phyloP scores from a whole-genome alignment of 2,888 invertebrate genomes.

The Exephanes ischioxanthus region DNA sequence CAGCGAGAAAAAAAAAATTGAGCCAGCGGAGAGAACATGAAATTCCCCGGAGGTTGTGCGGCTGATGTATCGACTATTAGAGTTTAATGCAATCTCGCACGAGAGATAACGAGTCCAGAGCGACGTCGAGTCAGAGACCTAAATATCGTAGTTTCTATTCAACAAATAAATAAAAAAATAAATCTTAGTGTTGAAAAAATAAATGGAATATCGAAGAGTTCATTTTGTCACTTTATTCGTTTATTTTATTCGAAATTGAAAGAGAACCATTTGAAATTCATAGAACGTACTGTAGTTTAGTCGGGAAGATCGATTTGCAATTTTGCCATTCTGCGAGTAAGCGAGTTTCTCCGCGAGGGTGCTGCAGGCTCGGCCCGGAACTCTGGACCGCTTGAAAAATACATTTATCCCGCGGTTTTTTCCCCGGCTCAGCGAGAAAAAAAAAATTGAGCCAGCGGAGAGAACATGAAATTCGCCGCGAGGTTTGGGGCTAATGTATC shows the following conservation, averaged over 20 bases:
- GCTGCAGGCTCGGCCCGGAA: constrained; percentile 68
- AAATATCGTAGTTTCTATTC: too few relatives aligned
- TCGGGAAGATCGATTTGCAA: constrained; percentile 4
- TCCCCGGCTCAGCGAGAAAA: constrained; percentile 9
- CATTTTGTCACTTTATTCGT: neutral
- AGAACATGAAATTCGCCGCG: constrained; percentile 78
- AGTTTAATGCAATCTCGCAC: too few relatives aligned
- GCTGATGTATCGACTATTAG: constrained; percentile 82
- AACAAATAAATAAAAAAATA: too few relatives aligned
- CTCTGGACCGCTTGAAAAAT: constrained; percentile 74
- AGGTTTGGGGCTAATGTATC: constrained; percentile 78
- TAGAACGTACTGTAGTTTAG: constrained; percentile 4
- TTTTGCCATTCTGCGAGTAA: neutral
- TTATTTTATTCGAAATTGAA: neutral
- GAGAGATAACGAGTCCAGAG: too few relatives aligned
- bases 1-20: constrained; percentile 20
- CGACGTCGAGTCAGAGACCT: too few relatives aligned
- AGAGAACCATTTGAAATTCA: neutral
- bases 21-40: constrained; percentile 70
- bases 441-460: constrained; percentile 61
- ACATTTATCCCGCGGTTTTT: constrained; percentile 78
- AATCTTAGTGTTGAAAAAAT: too few relatives aligned
- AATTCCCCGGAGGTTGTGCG: constrained; percentile 78
- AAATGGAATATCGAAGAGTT: neutral
- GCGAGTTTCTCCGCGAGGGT: constrained; percentile 20